These are phyloP conservation scores for Passerina amoena DNA, from an alignment of 2,113 vertebrate genomes.

Conservation along the genomic window DNA sequence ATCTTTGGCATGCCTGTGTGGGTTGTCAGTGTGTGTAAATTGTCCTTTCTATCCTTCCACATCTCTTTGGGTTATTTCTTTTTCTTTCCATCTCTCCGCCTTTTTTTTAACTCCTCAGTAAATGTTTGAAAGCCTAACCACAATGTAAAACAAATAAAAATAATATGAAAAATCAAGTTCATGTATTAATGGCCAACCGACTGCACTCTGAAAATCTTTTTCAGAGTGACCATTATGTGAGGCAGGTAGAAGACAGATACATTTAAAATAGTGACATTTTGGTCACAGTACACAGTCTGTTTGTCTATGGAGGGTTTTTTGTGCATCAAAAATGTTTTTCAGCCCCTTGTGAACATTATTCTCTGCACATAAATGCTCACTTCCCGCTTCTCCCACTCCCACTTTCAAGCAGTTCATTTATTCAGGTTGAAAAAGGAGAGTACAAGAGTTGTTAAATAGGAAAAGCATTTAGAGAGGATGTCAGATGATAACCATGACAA, in stretches of 20 bases:
- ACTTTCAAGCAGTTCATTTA: slow-evolving; percentile 54
- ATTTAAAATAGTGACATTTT: slow-evolving; percentile 47
- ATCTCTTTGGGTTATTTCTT: neutral
- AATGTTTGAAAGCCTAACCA: neutral
- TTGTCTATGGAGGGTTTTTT: neutral
- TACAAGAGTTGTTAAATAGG: slow-evolving; percentile 27
- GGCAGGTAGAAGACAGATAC: slow-evolving; percentile 46
- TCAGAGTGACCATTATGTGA: slow-evolving; percentile 31
- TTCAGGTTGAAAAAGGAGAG: slow-evolving; percentile 32
- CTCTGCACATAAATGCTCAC: neutral
- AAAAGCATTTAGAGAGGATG: slow-evolving; percentile 61
- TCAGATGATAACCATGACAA: slow-evolving; percentile 72
- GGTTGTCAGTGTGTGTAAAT: neutral
- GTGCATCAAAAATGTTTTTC: slow-evolving; percentile 17
- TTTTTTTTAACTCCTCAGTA: no score
- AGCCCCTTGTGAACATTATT: neutral
- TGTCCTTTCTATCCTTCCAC: neutral
- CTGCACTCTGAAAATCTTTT: slow-evolving; percentile 2
- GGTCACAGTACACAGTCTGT: neutral
- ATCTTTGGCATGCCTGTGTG: neutral
- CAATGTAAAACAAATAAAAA: slow-evolving; percentile 22
- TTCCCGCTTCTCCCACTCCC: neutral
- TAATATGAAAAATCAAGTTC: neutral
- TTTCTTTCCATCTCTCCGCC: neutral
- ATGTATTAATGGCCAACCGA: slow-evolving; percentile 6